These are phyloP conservation scores for Gallinago jamesoni DNA, from an alignment of 2,113 vertebrate species.

Conservation along the genomic window DNA sequence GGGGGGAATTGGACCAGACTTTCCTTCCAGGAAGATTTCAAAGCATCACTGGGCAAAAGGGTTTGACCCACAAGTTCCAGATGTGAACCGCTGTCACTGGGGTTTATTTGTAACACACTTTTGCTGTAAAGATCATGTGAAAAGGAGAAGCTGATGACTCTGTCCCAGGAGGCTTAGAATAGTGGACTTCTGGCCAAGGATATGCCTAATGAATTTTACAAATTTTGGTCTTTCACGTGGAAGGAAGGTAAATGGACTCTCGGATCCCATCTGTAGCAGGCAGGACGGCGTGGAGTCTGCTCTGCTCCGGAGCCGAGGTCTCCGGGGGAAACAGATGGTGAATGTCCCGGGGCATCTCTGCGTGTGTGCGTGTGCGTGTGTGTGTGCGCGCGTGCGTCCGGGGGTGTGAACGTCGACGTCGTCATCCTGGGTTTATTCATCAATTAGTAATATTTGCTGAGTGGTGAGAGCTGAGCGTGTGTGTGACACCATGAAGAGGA, in stretches of 20 bases:
- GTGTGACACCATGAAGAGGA: not conserved
- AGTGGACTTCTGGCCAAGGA: not conserved
- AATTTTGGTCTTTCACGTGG: not conserved
- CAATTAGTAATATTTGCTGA: not conserved
- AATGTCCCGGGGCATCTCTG: not conserved
- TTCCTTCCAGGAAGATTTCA: not conserved
- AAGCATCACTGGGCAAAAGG: not conserved
- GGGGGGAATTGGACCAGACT: not conserved
- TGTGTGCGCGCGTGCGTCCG: rapidly evolving
- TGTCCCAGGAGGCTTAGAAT: not conserved
- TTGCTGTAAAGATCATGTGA: not conserved
- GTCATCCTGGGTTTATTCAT: not conserved
- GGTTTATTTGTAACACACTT: not conserved
- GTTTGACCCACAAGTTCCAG: not conserved
- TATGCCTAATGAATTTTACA: not conserved
- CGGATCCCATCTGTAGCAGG: not conserved
- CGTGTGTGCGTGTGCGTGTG: too few relatives aligned
- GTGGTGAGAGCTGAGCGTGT: not conserved
- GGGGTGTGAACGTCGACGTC: not conserved
- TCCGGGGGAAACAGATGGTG: not conserved
- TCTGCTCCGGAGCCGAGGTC: not conserved
- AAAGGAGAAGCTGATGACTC: not conserved
- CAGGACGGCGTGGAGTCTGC: not conserved
- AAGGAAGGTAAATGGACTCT: not conserved
- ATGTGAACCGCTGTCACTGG: rapidly evolving